Base-by-base conservation (phyloP, 2,797 vertebrate species). In the Fratercula arctica region DNA sequence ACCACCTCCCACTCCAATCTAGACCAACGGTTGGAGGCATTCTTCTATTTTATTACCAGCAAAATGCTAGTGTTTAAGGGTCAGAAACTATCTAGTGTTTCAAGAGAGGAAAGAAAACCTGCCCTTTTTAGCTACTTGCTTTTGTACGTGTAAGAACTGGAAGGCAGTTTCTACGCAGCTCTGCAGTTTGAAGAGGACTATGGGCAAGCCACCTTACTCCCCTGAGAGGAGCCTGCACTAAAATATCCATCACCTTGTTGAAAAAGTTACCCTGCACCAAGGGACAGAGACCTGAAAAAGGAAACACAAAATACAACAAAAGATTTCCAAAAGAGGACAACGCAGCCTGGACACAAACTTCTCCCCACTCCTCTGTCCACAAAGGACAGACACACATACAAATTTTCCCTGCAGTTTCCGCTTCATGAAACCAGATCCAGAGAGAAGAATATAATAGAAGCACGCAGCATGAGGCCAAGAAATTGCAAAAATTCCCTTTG, bases 1-100 rank as follows among this genome's bases (percentile, higher is more conserved):
- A 73, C 89, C 93, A 73, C 78, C 91, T 93, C 81, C 90, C 54
- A 63, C 90, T 91, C 90, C 87, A 83, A 95, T 90, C 61, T 83
- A 94, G 73, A 83, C 85, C 51, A 91, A 90, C 21, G 2, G 73
- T 86, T 87, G 72, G 82, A 96, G 35, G 70, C 68, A 90, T 92
- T 96, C 93, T 95, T 96, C 79, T 83, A 29, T 87, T 96, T 96
- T 95, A 95, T 90, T 92, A 88, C 73, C 64, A 94, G 95, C 85
- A 97, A 97, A 97, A 96, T 29, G 60, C 69, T 95, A 57, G 77
- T 90, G 61, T 94, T 97, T 94, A 95, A 98, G 90, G 97, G 96
- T 96, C 92, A 97, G 89, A 96, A 95, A 95, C 80, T 75, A 95
- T 39, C 94, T 41, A 45, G 43, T 84, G 61, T 75, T 95, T 92